Base-by-base conservation (phyloP, 2,113 vertebrate species). In the Apistogramma diplotaenia region DNA sequence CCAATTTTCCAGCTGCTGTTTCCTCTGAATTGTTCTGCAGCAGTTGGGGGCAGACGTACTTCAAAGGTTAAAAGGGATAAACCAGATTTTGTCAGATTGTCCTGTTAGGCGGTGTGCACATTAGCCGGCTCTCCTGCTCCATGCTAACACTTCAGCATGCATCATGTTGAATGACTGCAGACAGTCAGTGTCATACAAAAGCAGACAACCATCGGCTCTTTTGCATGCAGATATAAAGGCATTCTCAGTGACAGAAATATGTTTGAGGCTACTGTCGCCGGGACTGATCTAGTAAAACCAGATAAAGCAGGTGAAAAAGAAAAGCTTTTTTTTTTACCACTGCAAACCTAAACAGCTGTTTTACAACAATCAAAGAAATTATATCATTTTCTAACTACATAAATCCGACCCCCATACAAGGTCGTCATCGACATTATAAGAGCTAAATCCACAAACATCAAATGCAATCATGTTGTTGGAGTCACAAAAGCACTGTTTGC, bases 1-100 rank as follows among this genome's bases (percentile, higher is more conserved):
- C 54, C 27, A 37, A 76, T 70, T 53, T 55, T 61, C 70, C 83
- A 87, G 87, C 84, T 89, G 85, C 79, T 12, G 77, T 55, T 90
- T 91, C 84, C 88, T 88, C 73, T 78, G 40, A 72, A 86, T 87
- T 85, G 83, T 89, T 84, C 49, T 9, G 53, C 79, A 71, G 81
- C 76, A 76, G 78, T 54, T 27, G 19, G 74, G 10, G 73, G 74
- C 71, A 59, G 43, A 74, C 5, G 11, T 19, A 61, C 79, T 78
- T 81, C 11, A 78, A 72, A 85, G 81, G 88, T 91, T 85, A 79
- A 80, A 70, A 83, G 31, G 77, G 60, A 76, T 27, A 40, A 51
- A 59, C 0, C 56, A 27, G 78, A 73, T 79, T 76, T 60, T 62
- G 43, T 62, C 53, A 78, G 29, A 76, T n/a, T 70, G 25, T 81